Evolutionary conservation across 2,113 vertebrate genomes (phyloP), one percentile per base, ranked within the genome.

Genomic region (Nycticryphes semicollaris): DNA sequence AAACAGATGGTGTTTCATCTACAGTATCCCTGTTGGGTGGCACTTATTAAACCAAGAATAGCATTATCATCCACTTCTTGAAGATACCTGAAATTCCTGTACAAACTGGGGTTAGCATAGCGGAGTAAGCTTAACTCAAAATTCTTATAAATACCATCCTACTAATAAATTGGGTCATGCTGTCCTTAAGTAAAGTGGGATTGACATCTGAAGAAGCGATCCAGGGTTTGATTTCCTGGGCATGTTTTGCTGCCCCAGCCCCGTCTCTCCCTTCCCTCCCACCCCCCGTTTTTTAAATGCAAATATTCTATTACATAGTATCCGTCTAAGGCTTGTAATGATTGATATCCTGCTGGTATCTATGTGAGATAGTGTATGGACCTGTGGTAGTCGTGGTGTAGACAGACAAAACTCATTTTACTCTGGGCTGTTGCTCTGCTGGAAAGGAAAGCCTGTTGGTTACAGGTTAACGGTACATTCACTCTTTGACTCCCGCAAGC

Each of bases 11-110:
- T 14, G 19, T 33, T 91, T 91, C 30, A 25, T 45, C 68, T 83
- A 31, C 64, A 85, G 50, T 50, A 31, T 92, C 67, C 73, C 60
- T 84, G 78, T 16, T 64, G 67, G 81, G 68, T 33, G 60, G 62
- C 67, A 63, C 85, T 73, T 89, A 66, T 11, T 77, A 63, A 92
- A 91, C 53, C 45, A 92, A 76, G 75, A 70, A 82, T 0, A 85
- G 85, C 14, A 2, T 83, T 73, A 73, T 20, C 74, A 63, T 74
- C 62, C 54, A 73, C 70, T 88, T 90, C 72, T 47, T 69, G 74
- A 81, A 76, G 86, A 73, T 79, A 93, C 37, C 74, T 74, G 74
- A 86, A 82, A 81, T 79, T 87, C 56, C 73, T 91, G 31, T 83
- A 76, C 56, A n/a, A 72, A 94, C 48, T 85, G 50, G 84, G 62